Percentiles rank a stretch among this genome's conserved stretches.
Evolutionary conservation across 2,888 invertebrate species (phyloP).

Genomic region (Dasysyrphus tricinctus): DNA sequence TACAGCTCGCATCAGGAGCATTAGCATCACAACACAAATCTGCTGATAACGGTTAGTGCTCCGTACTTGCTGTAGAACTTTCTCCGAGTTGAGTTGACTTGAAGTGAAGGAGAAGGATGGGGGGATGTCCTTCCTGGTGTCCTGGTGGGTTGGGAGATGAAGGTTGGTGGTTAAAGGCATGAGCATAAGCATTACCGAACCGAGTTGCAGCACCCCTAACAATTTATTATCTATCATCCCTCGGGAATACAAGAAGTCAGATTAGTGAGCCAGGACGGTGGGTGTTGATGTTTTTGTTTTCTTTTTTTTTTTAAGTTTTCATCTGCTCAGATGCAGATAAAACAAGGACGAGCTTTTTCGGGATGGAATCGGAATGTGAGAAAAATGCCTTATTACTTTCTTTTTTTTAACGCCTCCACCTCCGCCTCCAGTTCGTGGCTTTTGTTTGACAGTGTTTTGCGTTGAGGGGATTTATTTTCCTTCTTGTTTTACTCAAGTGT

Average conservation of each 20-base stretch:
- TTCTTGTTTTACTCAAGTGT: slow-evolving; percentile 42
- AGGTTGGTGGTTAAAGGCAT: slow-evolving; percentile 1
- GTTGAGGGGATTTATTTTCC: slow-evolving; percentile 12
- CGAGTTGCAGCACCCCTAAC: slow-evolving; percentile 59
- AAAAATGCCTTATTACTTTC: slow-evolving; percentile 59
- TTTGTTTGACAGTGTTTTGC: slow-evolving; percentile 43
- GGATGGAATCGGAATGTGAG: slow-evolving; percentile 44
- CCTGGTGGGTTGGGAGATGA: neutral
- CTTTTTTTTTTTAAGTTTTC: slow-evolving; percentile 65
- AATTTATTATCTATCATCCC: slow-evolving; percentile 69
- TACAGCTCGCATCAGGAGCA: slow-evolving; percentile 71
- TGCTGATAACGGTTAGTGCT: slow-evolving; percentile 75
- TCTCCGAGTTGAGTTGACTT: slow-evolving; percentile 46
- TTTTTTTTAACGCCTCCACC: slow-evolving; percentile 1
- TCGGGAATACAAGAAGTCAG: slow-evolving; percentile 69
- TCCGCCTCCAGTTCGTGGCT: slow-evolving; percentile 23
- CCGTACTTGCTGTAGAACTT: slow-evolving; percentile 62
- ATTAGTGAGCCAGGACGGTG: slow-evolving; percentile 51
- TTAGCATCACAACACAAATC: slow-evolving; percentile 75
- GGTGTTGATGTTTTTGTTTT: slow-evolving; percentile 59
- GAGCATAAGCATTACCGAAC: slow-evolving; percentile 45
- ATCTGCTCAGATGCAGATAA: slow-evolving; percentile 72
- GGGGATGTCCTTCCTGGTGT: slow-evolving; percentile 4
- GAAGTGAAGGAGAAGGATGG: slow-evolving; percentile 17
- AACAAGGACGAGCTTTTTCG: slow-evolving; percentile 34